A percentile compares a stretch with the other conserved stretches of the same genome.
Evolutionary conservation across 2,888 invertebrate species (phyloP).

Genomic region (Metopia argyrocephala): DNA sequence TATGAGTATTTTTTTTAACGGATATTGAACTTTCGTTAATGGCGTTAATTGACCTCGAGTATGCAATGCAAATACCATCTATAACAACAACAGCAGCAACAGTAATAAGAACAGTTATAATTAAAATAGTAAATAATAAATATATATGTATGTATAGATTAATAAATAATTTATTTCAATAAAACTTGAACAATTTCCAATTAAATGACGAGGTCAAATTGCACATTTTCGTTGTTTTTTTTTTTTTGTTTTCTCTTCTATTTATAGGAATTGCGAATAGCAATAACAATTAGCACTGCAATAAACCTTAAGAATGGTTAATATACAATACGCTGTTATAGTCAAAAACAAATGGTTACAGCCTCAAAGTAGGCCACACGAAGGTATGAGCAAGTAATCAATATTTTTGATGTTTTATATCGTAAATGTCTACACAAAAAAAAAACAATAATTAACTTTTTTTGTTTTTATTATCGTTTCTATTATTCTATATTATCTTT

Average conservation of each 20-base stretch:
- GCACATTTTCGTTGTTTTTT: too few species aligned
- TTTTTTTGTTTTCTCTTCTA: too few species aligned
- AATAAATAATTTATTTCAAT: constrained; percentile 57
- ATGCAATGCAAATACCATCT: constrained; percentile 69
- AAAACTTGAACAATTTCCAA: constrained; percentile 40
- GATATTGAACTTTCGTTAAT: constrained; percentile 74
- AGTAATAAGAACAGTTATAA: constrained; percentile 43
- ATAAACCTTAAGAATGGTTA: constrained; percentile 29
- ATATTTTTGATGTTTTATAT: background rate
- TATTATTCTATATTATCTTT: constrained; percentile 33
- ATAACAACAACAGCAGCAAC: constrained; percentile 22
- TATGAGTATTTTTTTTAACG: constrained; percentile 67
- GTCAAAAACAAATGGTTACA: constrained; percentile 35
- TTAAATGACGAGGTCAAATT: constrained; percentile 45
- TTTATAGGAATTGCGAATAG: too few species aligned
- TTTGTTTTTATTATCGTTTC: background rate
- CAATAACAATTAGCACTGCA: background rate
- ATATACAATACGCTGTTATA: constrained; percentile 46
- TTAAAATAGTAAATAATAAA: constrained; percentile 22
- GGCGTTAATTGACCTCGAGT: constrained; percentile 78
- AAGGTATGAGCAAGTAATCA: constrained; percentile 7
- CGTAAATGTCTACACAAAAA: too few species aligned
- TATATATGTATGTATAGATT: constrained; percentile 32
- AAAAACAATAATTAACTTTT: background rate
- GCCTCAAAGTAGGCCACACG: constrained; percentile 55